Base-by-base conservation (phyloP, 2,888 invertebrate genomes). In the Ophioninae sp. region DNA sequence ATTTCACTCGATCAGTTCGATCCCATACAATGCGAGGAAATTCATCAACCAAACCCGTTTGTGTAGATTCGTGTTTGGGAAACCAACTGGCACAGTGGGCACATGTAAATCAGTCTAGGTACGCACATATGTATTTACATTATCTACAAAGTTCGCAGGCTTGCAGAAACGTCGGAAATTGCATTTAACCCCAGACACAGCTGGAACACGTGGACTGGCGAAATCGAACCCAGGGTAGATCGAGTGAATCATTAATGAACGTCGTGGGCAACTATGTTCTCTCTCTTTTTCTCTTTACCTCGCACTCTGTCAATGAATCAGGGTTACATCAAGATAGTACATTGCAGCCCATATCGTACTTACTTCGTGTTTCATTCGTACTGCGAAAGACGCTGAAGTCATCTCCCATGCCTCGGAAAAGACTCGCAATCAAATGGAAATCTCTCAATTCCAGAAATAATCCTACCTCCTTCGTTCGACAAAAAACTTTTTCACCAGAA, bases 171-270 rank as follows among this genome's bases (percentile, higher is more conserved):
- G 9, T 69, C 22, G 69, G 51, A 59, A 44, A 41, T 80, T 71
- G 20, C 69, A 39, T 71, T 78, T n/a, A 58, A 58, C 17, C 10
- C 59, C 13, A 59, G 51, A 10, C 51, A 51, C 51, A 56, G 22
- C 41, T 8, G 39, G 13, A 20, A 78, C 77, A 74, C 77, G 73
- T 63, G 64, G 23, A 23, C 23, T 10, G 56, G 63, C 22, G 37
- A 44, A 74, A 77, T 59, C 23, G 41, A 71, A 72, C 61, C 20
- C 68, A 68, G 56, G 30, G 64, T 79, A 59, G 73, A 73, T 67
- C 76, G 41, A 44, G 69, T 81, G 80, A 83, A 78, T 83, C 78
- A 81, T 81, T 81, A 37, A 80, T 59, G 59, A 64, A 77, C 61
- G 39, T 17, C 39, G 37, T 17, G 37, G 59, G 7, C 10, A 63